These are phyloP conservation scores for Taurulus bubalis DNA, from an alignment of 2,113 vertebrate genomes.

Conservation along the genomic window DNA sequence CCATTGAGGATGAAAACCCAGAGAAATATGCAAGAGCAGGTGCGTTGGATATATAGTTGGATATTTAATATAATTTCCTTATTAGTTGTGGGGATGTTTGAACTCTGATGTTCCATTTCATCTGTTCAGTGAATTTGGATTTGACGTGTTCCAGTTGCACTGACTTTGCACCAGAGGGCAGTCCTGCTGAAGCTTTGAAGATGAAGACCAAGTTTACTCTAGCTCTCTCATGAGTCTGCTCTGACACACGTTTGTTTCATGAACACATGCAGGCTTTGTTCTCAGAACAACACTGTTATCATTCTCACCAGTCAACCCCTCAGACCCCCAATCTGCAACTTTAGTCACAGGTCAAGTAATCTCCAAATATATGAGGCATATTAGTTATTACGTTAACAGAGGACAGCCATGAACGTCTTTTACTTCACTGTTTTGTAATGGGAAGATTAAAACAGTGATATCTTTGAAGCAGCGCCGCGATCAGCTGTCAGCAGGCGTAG, in stretches of 20 bases:
- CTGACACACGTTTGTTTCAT: neutral
- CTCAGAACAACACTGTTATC: neutral
- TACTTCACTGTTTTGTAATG: neutral
- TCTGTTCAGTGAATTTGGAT: neutral
- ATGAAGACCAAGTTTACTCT: neutral
- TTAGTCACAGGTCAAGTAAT: neutral
- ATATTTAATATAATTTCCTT: neutral
- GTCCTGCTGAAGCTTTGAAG: slow-evolving; percentile 42
- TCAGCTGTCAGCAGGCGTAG: too few species aligned
- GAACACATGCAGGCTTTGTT: neutral
- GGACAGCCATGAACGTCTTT: neutral
- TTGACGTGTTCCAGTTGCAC: slow-evolving; percentile 10
- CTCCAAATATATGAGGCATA: neutral
- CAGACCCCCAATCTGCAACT: neutral
- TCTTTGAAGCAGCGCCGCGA: too few species aligned
- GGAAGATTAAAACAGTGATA: neutral
- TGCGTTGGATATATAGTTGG: neutral
- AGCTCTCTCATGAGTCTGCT: neutral
- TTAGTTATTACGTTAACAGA: neutral
- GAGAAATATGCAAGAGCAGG: neutral
- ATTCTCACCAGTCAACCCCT: neutral
- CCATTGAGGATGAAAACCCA: neutral
- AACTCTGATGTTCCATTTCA: neutral
- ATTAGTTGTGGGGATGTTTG: neutral
- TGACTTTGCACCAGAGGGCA: slow-evolving; percentile 69